phyloP scores from a whole-genome alignment of 1,140 invertebrate genomes.

The Subanguina moxae region DNA sequence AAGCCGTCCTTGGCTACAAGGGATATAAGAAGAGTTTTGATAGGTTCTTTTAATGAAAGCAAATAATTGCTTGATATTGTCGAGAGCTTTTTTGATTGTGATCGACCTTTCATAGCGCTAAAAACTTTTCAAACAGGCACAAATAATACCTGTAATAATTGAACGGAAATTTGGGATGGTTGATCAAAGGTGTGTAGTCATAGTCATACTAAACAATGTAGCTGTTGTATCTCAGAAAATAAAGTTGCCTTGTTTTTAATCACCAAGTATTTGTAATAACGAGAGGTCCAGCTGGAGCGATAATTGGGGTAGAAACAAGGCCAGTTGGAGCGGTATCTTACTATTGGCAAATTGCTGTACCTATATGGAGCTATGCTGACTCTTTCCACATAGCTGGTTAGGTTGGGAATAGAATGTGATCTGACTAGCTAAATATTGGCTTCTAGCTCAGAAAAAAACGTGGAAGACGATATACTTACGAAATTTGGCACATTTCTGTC shows the following conservation, averaged over 20 bases:
- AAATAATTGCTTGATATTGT: no score
- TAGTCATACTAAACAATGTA: background rate
- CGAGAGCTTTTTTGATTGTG: no score
- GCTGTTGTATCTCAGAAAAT: background rate
- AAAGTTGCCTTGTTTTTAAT: background rate
- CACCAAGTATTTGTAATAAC: background rate
- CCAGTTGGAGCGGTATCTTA: background rate
- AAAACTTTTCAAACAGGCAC: no score
- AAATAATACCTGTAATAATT: background rate
- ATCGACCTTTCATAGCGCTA: no score
- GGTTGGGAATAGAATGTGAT: background rate
- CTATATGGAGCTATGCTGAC: background rate
- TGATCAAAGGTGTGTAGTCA: background rate
- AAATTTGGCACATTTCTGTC: background rate
- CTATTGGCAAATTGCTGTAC: slow-evolving; percentile 2
- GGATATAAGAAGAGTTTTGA: no score
- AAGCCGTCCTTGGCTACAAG: no score
- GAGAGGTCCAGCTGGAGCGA: slow-evolving; percentile 4
- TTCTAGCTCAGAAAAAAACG: background rate
- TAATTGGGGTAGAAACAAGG: slow-evolving; percentile 3
- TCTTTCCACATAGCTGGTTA: background rate
- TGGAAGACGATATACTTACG: background rate
- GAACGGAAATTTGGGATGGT: background rate
- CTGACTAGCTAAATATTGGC: background rate
- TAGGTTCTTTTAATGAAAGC: no score